Base-by-base conservation (phyloP, 2,797 vertebrate species). In the Hippocampus kuda region DNA sequence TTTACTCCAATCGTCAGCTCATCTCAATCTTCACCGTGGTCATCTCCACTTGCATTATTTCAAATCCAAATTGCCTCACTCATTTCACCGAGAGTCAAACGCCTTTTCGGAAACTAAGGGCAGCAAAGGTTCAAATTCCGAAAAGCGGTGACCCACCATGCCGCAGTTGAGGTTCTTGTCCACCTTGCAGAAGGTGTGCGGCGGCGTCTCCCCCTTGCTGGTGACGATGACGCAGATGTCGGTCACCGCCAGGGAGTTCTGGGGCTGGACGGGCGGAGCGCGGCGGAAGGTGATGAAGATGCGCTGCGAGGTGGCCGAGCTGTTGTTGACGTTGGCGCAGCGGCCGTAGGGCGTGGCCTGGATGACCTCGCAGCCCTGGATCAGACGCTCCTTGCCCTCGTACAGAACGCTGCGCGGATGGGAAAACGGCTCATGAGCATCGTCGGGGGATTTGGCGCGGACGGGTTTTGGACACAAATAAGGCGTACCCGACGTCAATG, bases 291-390 rank as follows among this genome's bases (percentile, higher is more conserved):
- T 99, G 88, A 99, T 93, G 84, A 99, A 98, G 88, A 99, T 99
- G 77, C 95, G 93, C 57, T 96, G 95, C 0, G 96, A 96, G 38
- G 87, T 93, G 56, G 94, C 87, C 0, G 95, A 98, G 88, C 97
- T 98, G 87, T 99, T 99, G 90, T 99, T 99, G 73, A 99, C 94
- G n/a, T 99, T 99, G 63, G 97, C 97, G 11, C 97, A 99, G 60
- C 95, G 96, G 67, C 97, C 97, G 0, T 94, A 99, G 0, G 97
- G 97, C 0, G 97, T 99, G 70, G 95, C 95, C 73, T 94, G 93
- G 72, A 99, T 91, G 83, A 98, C 91, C 85, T 99, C 97, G 1
- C 97, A 99, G 81, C 95, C 97, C 66, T 92, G 88, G 83, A 97
- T 97, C 27, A 99, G 80, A 8, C 94, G 92, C 30, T 99, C 97